Evolutionary conservation across 1,140 invertebrate genomes (phyloP), one percentile per base, ranked within the genome.

Genomic region (Carcinoscorpius rotundicauda): DNA sequence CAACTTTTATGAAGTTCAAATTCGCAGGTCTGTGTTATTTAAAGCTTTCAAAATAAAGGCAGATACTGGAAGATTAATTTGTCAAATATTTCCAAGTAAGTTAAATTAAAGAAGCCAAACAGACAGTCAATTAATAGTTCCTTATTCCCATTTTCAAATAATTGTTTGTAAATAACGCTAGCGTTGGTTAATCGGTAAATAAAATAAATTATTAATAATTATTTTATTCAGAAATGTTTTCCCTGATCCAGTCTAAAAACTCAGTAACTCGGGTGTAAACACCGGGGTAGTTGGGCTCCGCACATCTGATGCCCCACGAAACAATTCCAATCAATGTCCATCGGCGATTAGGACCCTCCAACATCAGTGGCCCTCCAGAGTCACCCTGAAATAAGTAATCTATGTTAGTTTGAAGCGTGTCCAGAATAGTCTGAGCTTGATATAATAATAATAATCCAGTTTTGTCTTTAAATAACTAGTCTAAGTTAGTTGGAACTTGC

Each of bases 261-360:
- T 85, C 85, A 51, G 87, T 48, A 11, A 65, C 60, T n/a, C 57
- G 50, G 11, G 58, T 64, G 49, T 63, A 65, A 0, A 65, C 58
- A 52, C 73, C 73, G 0, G 91, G 91, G 75, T 94, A 91, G 2
- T 90, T 89, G 10, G 87, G 82, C 73, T 91, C 89, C 1, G 91
- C 92, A 73, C 92, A 95, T 1, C 89, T 92, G 76, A 93, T 93
- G 6, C 91, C 92, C 3, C 91, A 91, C 8, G 89, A 93, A 3
- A 94, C 91, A 29, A 95, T 91, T 8, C 92, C 88, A 63, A 89
- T 88, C 50, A 94, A 80, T 74, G 87, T 91, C 91, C 91, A 95
- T 51, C 90, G 78, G 4, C 88, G 88, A 6, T 85, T 84, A 71
- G 85, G 84, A 74, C 92, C 89, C 56, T 63, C 52, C 57, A 93